phyloP scores from a whole-genome alignment of 2,113 vertebrate genomes.

The Ceuthmochares aereus region DNA sequence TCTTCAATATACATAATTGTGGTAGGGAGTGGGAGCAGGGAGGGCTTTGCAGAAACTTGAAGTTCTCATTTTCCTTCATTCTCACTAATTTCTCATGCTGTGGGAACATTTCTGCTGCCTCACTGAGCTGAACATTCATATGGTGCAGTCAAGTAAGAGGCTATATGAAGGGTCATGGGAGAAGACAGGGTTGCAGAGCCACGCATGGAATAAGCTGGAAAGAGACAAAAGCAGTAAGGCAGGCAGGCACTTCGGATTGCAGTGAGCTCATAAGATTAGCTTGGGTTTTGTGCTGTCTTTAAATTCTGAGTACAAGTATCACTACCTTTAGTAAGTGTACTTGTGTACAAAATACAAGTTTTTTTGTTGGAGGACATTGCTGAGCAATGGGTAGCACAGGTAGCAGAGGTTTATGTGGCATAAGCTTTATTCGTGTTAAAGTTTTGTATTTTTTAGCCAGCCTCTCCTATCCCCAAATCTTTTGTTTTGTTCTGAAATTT shows the following conservation, averaged over 20 bases:
- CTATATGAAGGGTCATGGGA: rapidly evolving
- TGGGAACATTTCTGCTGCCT: not conserved
- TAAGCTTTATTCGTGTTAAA: not conserved
- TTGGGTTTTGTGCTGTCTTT: not conserved
- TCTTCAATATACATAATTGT: too few species aligned
- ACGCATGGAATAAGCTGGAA: rapidly evolving
- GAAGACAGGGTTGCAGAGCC: not conserved
- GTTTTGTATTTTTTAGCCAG: not conserved
- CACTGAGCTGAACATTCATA: rapidly evolving
- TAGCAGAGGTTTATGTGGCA: not conserved
- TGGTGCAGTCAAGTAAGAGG: rapidly evolving
- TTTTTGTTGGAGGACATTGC: not conserved
- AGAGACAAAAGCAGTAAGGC: too few species aligned
- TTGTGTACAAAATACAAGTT: not conserved
- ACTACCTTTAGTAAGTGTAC: not conserved
- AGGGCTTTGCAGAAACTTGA: too few species aligned
- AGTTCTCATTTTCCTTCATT: too few species aligned
- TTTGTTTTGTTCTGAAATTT: not conserved
- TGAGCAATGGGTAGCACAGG: not conserved
- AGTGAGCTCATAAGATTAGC: too few species aligned
- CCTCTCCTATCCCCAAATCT: not conserved
- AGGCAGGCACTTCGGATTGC: rapidly evolving
- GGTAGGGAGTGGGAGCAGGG: too few species aligned
- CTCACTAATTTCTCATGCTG: too few species aligned
- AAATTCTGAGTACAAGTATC: not conserved